These are phyloP conservation scores for Antedon mediterranea DNA, from an alignment of 53 echinoderm and acorn worm species.

Conservation along the genomic window DNA sequence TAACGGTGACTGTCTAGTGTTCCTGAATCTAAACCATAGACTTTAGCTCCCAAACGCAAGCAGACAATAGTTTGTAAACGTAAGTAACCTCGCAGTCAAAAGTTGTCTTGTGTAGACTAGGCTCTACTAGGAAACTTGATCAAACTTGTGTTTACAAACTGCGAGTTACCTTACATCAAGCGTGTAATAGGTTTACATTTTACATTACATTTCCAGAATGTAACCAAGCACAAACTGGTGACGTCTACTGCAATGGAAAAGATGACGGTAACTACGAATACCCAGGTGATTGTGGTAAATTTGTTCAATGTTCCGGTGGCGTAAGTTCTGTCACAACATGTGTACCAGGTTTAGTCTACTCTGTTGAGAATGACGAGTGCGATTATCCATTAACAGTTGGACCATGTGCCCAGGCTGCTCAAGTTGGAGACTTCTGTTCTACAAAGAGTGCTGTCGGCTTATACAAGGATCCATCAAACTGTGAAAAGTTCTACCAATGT, in stretches of 20 bases:
- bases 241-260: neutral
- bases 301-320: neutral
- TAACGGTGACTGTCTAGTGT: no score
- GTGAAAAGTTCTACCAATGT: neutral
- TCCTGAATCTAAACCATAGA: no score
- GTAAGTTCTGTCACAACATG: neutral
- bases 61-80: no score
- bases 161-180: no score
- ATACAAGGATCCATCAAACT: neutral
- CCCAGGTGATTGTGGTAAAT: neutral
- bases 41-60: no score
- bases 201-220: neutral
- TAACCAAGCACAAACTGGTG: neutral
- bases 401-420: neutral
- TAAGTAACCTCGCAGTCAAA: no score
- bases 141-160: no score
- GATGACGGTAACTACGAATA: neutral
- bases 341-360: neutral
- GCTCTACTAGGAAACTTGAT: no score
- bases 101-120: no score
- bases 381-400: neutral
- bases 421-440: neutral
- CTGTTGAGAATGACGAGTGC: neutral
- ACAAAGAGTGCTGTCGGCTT: neutral
- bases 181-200: no score